These are phyloP conservation scores for Acleris sparsana DNA, from an alignment of 2,888 invertebrate species.

Conservation along the genomic window DNA sequence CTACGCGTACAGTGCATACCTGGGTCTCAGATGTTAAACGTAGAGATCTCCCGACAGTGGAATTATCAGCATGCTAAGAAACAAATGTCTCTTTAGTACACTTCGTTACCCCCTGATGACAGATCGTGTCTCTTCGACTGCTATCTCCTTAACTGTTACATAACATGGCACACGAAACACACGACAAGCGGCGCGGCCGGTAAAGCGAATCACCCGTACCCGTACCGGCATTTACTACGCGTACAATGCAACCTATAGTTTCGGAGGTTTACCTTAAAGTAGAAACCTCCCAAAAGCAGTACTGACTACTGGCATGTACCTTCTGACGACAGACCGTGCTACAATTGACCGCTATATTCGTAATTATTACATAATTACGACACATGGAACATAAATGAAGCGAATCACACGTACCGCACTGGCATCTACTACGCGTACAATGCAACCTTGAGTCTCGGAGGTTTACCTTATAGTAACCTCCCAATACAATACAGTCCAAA, in stretches of 20 bases:
- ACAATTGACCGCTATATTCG: constrained; percentile 17
- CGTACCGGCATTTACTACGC: constrained; percentile 7
- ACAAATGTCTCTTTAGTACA: not conserved
- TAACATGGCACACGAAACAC: constrained; percentile 4
- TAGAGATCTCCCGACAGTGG: not conserved
- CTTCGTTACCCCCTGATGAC: constrained; percentile 6
- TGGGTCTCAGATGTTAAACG: too few species aligned
- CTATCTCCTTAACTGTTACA: constrained; percentile 23
- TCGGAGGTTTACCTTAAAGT: too few species aligned
- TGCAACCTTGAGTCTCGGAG: not conserved
- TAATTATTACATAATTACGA: constrained; percentile 18
- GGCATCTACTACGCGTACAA: constrained; percentile 18
- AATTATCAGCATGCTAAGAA: not conserved
- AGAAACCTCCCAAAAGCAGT: not conserved
- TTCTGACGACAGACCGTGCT: constrained; percentile 15
- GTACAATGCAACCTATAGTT: constrained; percentile 16
- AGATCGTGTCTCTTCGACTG: constrained; percentile 15
- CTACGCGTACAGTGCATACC: constrained; percentile 20
- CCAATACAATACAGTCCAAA: not conserved
- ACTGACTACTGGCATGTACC: not conserved
- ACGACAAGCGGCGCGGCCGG: constrained; percentile 7
- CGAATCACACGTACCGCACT: constrained; percentile 12
- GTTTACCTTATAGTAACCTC: too few species aligned
- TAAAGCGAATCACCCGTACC: constrained; percentile 16
- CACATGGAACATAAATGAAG: constrained; percentile 10